Evolutionary conservation across 2,888 invertebrate genomes (phyloP).

Genomic region (Schizaphis graminum): DNA sequence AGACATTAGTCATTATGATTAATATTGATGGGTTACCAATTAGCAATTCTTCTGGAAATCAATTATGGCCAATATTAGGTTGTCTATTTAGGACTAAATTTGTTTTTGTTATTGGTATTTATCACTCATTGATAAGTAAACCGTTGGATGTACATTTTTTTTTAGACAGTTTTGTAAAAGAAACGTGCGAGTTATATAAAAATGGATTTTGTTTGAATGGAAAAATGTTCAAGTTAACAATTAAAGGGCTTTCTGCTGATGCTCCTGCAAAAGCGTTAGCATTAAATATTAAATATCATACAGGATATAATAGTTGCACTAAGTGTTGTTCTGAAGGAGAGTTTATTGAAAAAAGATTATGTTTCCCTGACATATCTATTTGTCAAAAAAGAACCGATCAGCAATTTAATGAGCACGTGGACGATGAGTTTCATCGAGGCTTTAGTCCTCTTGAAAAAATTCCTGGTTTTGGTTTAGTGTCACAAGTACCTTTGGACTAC

Average conservation of each 20-base stretch:
- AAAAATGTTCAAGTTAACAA: not conserved
- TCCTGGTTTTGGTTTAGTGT: not conserved
- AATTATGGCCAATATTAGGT: slow-evolving; percentile 1
- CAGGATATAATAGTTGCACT: not conserved
- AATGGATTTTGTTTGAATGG: not conserved
- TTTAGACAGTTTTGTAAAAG: slow-evolving; percentile 6
- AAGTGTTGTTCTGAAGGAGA: not conserved
- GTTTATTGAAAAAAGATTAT: not conserved
- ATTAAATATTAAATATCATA: slow-evolving; percentile 4
- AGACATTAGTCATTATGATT: not conserved
- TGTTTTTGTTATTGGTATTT: not conserved
- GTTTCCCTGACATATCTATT: slow-evolving; percentile 6
- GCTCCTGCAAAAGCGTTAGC: slow-evolving; percentile 8
- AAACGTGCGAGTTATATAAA: not conserved
- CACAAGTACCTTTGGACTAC: not conserved
- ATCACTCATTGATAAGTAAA: not conserved
- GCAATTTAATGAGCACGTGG: not conserved
- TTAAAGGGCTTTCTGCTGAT: slow-evolving; percentile 9
- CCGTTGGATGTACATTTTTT: not conserved
- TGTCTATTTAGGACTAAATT: not conserved
- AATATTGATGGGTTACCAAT: slow-evolving; percentile 26
- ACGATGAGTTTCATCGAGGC: not conserved
- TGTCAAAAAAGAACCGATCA: slow-evolving; percentile 8
- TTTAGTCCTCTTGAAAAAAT: not conserved
- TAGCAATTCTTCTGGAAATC: not conserved